Base-by-base conservation (phyloP, 2,113 vertebrate species). In the Saguinus midas region DNA sequence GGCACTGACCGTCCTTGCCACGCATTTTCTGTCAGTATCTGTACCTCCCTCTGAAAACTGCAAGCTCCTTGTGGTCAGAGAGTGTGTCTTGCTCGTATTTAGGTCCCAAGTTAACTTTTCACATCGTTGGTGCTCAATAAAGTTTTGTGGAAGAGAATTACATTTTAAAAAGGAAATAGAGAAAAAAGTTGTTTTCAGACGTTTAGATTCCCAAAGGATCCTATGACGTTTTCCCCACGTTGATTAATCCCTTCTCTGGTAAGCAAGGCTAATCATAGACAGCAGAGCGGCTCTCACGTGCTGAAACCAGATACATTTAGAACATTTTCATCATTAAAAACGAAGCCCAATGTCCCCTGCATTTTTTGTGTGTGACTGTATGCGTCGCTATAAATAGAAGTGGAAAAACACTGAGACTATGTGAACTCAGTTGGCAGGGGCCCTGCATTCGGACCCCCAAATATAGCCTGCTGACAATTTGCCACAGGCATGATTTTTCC, bases 371-470 rank as follows among this genome's bases (percentile, higher is more conserved):
- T 58, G 90, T 95, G 97, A 97, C 90, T 97, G 91, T 89, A 94
- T 82, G 21, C 83, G 21, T 32, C 45, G 90, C 83, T 97, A 98
- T 97, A 98, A 97, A 97, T 96, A 98, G 97, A 91, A 73, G 83
- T 83, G 94, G 96, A 92, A 96, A 96, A 97, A 94, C 96, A 97
- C 83, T 52, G 10, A 57, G 82, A 75, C 82, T 81, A 27, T 76
- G 73, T 96, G 96, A 93, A 86, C 86, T 85, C 57, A 1, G 43
- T n/a, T 93, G 97, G 96, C 80, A 6, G 95, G 80, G 45, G 48
- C 64, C 86, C 52, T 82, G 95, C 45, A 25, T 73, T 82, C 27
- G 32, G 87, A 90, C 96, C 96, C 96, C 96, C 96, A 96, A 92
- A 97, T 96, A 96, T 92, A 97, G 95, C 80, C 87, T 66, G 75